A percentile compares a stretch with the other conserved stretches of the same genome.
These are phyloP conservation scores for Sminthopsis crassicaudata DNA, from an alignment of 2,113 vertebrate species.

Conservation along the genomic window DNA sequence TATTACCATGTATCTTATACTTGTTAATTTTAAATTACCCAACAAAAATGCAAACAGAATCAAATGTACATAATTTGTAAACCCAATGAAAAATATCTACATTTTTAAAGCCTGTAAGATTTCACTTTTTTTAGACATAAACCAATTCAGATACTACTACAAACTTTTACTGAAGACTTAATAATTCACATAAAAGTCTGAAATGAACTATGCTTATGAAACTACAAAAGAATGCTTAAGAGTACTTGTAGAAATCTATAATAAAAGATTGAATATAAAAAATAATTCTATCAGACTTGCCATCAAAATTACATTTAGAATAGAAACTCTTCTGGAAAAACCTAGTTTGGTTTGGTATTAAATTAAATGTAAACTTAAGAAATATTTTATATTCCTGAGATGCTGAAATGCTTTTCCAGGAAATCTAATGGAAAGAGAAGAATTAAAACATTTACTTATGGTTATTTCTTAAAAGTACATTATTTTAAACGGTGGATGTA, in stretches of 20 bases:
- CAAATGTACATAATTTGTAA: neutral
- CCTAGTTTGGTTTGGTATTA: neutral
- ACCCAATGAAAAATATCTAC: slow-evolving; percentile 29
- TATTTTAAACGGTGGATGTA: neutral
- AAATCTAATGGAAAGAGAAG: neutral
- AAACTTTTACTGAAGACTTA: neutral
- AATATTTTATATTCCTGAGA: neutral
- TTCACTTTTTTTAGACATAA: neutral
- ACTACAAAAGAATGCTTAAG: neutral
- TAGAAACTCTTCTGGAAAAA: neutral
- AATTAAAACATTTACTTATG: neutral
- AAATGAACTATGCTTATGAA: neutral
- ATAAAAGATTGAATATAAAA: slow-evolving; percentile 12
- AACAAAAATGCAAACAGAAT: neutral
- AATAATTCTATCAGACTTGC: neutral
- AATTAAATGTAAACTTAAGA: neutral
- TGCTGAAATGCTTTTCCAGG: neutral
- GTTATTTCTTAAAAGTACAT: neutral
- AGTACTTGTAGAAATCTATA: neutral
- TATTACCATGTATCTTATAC: neutral
- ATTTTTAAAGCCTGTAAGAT: neutral
- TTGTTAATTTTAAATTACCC: neutral
- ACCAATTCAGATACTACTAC: neutral
- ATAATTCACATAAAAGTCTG: neutral
- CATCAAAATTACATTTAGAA: neutral